Base-by-base conservation (phyloP, 2,113 vertebrate genomes). In the Periophthalmodon schlosseri region DNA sequence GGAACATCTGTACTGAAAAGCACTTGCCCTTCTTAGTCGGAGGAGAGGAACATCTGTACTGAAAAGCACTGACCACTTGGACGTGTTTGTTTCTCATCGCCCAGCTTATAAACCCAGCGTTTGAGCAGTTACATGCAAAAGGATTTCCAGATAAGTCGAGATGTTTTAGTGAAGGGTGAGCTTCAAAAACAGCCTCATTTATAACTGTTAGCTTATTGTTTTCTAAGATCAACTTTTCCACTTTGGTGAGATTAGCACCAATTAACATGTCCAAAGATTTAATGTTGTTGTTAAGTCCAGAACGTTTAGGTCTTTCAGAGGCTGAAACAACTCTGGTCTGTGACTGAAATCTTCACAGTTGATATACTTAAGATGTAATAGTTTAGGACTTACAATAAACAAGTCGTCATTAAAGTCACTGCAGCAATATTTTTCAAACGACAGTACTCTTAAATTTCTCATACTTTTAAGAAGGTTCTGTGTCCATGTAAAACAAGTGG, bases 61-160 rank as follows among this genome's bases (percentile, higher is more conserved):
- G 73, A 21, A 87, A 85, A 2, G 93, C 90, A 15, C 90, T 85
- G 44, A 74, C 46, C 52, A 95, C 92, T 33, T 94, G 93, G 0
- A 93, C 93, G 63, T 76, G 72, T 9, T 50, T 79, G 69, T 81
- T 15, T 0, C 34, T 56, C 50, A 72, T 16, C 0, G 69, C 76
- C 93, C 93, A 95, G 0, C 50, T 5, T 15, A 89, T 24, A 69
- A 95, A 94, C 84, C 75, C 85, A 23, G 70, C 70, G 5, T 94
- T 95, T 46, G 78, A 75, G 2, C 94, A 95, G 74, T 84, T 84
- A 71, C 93, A 95, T 14, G 83, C 84, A 65, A 95, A 94, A 5
- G 85, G 61, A 64, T 94, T 95, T 2, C n/a, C 70, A 21, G 79
- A 16, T 23, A 94, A 46, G 74, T 95, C 93, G 11, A 95, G 10